Evolutionary conservation across 1,140 invertebrate species (phyloP), one percentile per base, ranked within the genome.

Genomic region (Penaeus indicus): DNA sequence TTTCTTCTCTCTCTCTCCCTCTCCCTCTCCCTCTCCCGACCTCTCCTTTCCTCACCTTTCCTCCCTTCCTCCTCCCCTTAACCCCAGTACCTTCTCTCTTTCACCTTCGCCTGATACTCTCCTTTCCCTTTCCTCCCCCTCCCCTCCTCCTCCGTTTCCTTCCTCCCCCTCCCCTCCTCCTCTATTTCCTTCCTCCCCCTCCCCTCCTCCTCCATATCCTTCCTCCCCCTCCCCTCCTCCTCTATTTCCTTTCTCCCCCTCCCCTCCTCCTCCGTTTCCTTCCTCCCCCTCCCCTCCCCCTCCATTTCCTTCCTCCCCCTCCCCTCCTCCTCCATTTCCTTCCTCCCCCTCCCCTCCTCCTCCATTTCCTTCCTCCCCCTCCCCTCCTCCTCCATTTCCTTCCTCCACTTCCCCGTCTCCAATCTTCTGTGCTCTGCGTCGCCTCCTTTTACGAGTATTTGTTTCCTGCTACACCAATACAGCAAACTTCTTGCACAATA

Each of bases 311-410:
- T 42, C 38, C 38, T 3, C 38, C 38, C 5, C 38, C 38, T 42
- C 38, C 32, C 32, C 32, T 32, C 32, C 32, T 32, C 2, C 32
- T 32, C 32, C 32, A 32, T 32, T 32, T 32, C 32, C 32, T 32
- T 32, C 32, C 47, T 13, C 47, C 47, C 7, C 47, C 47, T 47
- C 11, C 47, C 47, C 16, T 16, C 54, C 54, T 2, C 54, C 54
- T 13, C 54, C 54, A 1, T 8, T 25, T 47, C 69, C 27, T 47
- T 18, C 69, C 63, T 38, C 82, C 69, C 22, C 38, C 63, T 69
- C 63, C 47, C 82, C 69, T 27, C 69, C 82, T 72, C 82, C 64
- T 47, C 47, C 11, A 18, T 22, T 69, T 42, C 38, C 82, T 63
- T 67, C 42, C 80, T 38, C 61, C 42, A 13, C 62, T 38, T 60